Percentiles rank a stretch among this genome's conserved stretches.
These are phyloP conservation scores for Meles meles DNA, from an alignment of 2,113 vertebrate genomes.

Conservation along the genomic window DNA sequence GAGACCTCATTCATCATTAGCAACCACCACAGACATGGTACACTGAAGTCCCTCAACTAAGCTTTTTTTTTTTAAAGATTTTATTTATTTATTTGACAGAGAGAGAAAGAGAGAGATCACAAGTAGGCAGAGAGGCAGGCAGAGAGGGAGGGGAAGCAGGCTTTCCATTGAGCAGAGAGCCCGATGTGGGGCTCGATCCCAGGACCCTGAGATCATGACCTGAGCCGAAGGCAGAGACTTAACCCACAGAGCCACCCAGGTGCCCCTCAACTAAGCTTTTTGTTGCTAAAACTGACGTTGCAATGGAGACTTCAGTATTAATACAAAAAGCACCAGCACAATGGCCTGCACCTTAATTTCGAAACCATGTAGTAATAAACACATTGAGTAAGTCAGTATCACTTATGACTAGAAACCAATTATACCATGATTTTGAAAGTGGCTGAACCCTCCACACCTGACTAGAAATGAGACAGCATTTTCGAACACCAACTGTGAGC, in stretches of 20 bases:
- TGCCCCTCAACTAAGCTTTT: not conserved
- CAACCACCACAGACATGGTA: not conserved
- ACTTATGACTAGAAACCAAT: not conserved
- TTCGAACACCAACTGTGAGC: not conserved
- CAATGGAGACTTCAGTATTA: conserved; percentile 33
- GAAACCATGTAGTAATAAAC: conserved; percentile 51
- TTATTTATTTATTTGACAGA: too few relatives aligned
- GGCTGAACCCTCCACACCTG: not conserved
- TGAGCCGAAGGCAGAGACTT: too few relatives aligned
- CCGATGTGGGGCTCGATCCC: too few relatives aligned
- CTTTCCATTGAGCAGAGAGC: too few relatives aligned
- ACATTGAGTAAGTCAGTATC: not conserved
- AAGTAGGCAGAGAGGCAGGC: too few relatives aligned
- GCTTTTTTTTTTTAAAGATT: not conserved
- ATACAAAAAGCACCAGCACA: not conserved
- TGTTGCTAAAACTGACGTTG: not conserved
- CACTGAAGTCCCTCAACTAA: not conserved
- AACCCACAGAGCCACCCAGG: too few relatives aligned
- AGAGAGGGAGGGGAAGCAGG: too few relatives aligned
- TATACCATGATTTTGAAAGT: conserved; percentile 40
- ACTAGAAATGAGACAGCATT: not conserved
- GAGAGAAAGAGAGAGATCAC: too few relatives aligned
- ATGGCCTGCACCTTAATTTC: conserved; percentile 27
- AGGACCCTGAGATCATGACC: too few relatives aligned
- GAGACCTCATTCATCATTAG: not conserved